These are phyloP conservation scores for Hydrolagus affinis DNA, from an alignment of 2,113 vertebrate genomes.

Conservation along the genomic window DNA sequence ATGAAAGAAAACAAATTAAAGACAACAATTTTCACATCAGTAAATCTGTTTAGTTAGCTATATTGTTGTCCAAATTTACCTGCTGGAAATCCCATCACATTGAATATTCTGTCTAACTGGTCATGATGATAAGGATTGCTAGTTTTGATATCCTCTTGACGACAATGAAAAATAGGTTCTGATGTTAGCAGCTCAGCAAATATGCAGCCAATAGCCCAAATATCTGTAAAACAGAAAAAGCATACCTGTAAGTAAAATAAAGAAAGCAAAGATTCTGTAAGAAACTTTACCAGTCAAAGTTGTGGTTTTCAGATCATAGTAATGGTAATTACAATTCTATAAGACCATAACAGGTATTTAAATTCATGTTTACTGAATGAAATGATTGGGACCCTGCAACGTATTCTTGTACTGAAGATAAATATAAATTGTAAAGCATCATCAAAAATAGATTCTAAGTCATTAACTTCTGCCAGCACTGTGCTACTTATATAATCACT, in stretches of 20 bases:
- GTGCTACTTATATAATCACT: not conserved
- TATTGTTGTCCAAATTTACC: slow-evolving; percentile 53
- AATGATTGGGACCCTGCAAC: not conserved
- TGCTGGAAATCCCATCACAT: slow-evolving; percentile 99
- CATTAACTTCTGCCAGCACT: not conserved
- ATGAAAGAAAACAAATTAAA: not conserved
- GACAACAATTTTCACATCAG: not conserved
- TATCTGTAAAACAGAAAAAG: slow-evolving; percentile 64
- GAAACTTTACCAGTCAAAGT: slow-evolving; percentile 47
- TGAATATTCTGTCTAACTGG: slow-evolving; percentile 99
- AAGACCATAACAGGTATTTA: no score
- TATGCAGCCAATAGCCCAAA: slow-evolving; percentile 99
- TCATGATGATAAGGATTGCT: slow-evolving; percentile 99
- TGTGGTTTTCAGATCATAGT: slow-evolving; percentile 49
- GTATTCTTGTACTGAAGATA: not conserved
- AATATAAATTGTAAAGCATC: not conserved
- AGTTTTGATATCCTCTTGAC: slow-evolving; percentile 99
- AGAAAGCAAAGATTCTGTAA: slow-evolving; percentile 42
- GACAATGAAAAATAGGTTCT: slow-evolving; percentile 99
- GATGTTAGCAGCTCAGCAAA: slow-evolving; percentile 98
- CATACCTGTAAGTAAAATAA: slow-evolving; percentile 27
- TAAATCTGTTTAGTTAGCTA: not conserved
- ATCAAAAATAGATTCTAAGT: not conserved
- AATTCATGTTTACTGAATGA: no score
- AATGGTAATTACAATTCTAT: no score